Percentiles rank a stretch among this genome's conserved stretches.
Evolutionary conservation across 1,140 invertebrate genomes (phyloP).

Genomic region (Drosophila subpulchrella): DNA sequence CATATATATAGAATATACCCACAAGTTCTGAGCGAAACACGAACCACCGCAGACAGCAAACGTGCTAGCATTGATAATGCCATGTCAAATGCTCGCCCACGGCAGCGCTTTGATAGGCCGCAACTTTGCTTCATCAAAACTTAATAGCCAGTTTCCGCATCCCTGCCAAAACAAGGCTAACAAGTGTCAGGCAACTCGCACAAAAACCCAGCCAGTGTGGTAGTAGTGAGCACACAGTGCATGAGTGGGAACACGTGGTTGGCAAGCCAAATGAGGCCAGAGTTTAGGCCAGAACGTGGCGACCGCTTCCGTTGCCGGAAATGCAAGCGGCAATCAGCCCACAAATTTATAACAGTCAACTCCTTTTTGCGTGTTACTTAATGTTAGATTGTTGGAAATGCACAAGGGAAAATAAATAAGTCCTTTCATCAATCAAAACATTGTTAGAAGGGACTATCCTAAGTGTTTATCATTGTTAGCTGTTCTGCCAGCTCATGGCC

Average conservation of each 20-base stretch:
- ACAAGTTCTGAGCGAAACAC: constrained; percentile 28
- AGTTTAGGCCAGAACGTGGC: constrained; percentile 26
- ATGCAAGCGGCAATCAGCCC: constrained; percentile 73
- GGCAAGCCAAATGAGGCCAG: constrained; percentile 57
- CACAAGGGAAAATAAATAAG: constrained; percentile 4
- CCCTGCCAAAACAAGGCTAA: constrained; percentile 55
- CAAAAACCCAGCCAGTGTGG: constrained; percentile 17
- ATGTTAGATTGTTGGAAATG: background rate
- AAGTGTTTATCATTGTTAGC: background rate
- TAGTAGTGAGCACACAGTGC: background rate
- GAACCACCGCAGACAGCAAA: constrained; percentile 31
- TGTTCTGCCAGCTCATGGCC: too few relatives aligned
- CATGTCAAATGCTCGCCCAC: constrained; percentile 31
- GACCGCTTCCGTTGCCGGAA: constrained; percentile 50
- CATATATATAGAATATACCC: background rate
- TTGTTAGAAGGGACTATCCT: too few relatives aligned
- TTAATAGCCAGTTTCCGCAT: constrained; percentile 74
- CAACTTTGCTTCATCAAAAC: constrained; percentile 71
- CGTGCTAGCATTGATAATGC: constrained; percentile 68
- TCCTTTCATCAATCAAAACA: constrained; percentile 10
- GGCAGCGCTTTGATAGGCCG: constrained; percentile 32
- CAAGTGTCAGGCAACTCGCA: constrained; percentile 60
- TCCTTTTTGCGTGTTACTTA: constrained; percentile 2
- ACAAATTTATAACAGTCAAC: constrained; percentile 56
- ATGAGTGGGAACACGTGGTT: constrained; percentile 33